These are phyloP conservation scores for Empidonax traillii DNA, from an alignment of 2,113 vertebrate species.

Conservation along the genomic window DNA sequence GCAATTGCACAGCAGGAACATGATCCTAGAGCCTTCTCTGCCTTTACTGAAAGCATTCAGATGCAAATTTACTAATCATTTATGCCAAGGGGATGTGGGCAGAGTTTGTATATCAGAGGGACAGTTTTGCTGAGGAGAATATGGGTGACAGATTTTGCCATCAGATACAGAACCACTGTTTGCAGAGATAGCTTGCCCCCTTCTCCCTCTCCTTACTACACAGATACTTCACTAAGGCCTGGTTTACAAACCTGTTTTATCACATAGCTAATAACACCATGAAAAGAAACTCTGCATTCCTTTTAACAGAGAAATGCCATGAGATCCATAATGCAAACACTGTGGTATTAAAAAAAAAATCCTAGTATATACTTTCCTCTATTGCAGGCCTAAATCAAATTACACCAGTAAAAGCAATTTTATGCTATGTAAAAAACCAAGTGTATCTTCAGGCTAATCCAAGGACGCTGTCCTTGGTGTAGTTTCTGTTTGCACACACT, in stretches of 20 bases:
- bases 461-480: background rate
- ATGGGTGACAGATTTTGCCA: background rate
- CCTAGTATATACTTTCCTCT: background rate
- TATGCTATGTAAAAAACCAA: background rate
- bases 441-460: background rate
- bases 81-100: background rate
- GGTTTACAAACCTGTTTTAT: background rate
- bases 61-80: background rate
- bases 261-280: background rate
- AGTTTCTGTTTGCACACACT: background rate
- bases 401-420: background rate
- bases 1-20: slow-evolving; percentile 56
- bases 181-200: background rate
- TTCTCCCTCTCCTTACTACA: background rate
- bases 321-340: background rate
- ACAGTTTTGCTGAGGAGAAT: background rate
- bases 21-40: slow-evolving; percentile 1
- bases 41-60: background rate
- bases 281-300: background rate
- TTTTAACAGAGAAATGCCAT: background rate
- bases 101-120: background rate
- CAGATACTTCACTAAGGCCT: background rate
- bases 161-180: background rate
- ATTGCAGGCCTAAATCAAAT: background rate
- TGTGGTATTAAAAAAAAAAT: background rate